These are phyloP conservation scores for Heliconius hewitsoni DNA, from an alignment of 1,140 invertebrate genomes.

Conservation along the genomic window DNA sequence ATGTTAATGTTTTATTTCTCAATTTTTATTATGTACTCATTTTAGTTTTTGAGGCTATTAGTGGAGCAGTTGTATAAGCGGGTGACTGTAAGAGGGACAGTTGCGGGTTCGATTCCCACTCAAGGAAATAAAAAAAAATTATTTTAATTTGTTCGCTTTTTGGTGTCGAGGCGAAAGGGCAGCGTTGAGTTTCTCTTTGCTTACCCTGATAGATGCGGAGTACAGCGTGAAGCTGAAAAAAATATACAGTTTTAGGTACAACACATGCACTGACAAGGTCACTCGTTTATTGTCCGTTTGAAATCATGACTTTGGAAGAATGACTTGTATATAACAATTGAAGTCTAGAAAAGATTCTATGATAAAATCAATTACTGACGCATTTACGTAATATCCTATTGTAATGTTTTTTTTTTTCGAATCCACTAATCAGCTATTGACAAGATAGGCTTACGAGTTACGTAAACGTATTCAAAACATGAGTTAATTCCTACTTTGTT, in stretches of 20 bases:
- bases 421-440: neutral
- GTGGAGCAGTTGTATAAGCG: too few relatives aligned
- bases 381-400: conserved; percentile 39
- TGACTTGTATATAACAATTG: neutral
- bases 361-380: conserved; percentile 39
- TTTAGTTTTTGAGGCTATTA: neutral
- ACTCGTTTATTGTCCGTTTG: conserved; percentile 1
- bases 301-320: neutral
- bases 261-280: neutral
- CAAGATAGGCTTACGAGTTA: neutral
- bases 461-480: neutral
- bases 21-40: neutral
- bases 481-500: too few relatives aligned
- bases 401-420: conserved; percentile 23
- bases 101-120: neutral
- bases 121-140: too few relatives aligned
- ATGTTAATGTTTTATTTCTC: conserved; percentile 27
- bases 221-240: too few relatives aligned
- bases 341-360: conserved; percentile 38
- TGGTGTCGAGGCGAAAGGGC: too few relatives aligned
- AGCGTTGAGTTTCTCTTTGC: too few relatives aligned
- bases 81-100: too few relatives aligned
- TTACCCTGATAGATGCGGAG: too few relatives aligned
- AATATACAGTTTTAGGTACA: neutral
- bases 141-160: too few relatives aligned